phyloP scores from a whole-genome alignment of 2,113 vertebrate species.

The Polyodon spathula region DNA sequence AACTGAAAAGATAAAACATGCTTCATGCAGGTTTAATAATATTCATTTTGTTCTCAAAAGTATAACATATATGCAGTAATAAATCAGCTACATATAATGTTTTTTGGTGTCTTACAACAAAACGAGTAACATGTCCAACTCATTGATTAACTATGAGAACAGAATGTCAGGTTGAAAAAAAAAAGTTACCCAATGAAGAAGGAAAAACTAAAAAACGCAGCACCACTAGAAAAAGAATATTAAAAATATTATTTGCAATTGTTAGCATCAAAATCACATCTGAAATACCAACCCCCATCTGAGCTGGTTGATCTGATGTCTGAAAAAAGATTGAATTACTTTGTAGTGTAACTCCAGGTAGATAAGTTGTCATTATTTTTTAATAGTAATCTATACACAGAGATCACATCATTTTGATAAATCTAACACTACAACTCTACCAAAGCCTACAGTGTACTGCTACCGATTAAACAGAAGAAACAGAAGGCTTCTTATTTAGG shows the following conservation, averaged over 20 bases:
- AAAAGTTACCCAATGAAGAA: too few species aligned
- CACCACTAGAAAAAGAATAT: slow-evolving; percentile 17
- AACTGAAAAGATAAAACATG: slow-evolving; percentile 18
- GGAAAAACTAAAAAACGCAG: background rate
- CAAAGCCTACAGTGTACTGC: too few species aligned
- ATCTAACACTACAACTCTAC: too few species aligned
- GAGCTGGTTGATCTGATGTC: slow-evolving; percentile 51
- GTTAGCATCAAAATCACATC: slow-evolving; percentile 30
- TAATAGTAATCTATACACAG: too few species aligned
- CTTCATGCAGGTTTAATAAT: slow-evolving; percentile 31
- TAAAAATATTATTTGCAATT: slow-evolving; percentile 19
- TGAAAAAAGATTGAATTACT: slow-evolving; percentile 49
- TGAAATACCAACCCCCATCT: slow-evolving; percentile 60
- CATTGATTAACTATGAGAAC: too few species aligned
- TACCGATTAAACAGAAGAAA: too few species aligned
- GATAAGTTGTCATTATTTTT: background rate
- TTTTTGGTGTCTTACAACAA: too few species aligned
- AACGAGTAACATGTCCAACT: too few species aligned
- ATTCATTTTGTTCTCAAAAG: background rate
- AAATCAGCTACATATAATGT: too few species aligned
- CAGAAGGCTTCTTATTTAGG: too few species aligned
- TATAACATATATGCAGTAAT: too few species aligned
- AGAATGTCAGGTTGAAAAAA: too few species aligned
- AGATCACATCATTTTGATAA: background rate
- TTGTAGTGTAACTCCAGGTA: slow-evolving; percentile 17